Base-by-base conservation (phyloP, 92 coral and sea anemone species). In the Siderastrea radians region DNA sequence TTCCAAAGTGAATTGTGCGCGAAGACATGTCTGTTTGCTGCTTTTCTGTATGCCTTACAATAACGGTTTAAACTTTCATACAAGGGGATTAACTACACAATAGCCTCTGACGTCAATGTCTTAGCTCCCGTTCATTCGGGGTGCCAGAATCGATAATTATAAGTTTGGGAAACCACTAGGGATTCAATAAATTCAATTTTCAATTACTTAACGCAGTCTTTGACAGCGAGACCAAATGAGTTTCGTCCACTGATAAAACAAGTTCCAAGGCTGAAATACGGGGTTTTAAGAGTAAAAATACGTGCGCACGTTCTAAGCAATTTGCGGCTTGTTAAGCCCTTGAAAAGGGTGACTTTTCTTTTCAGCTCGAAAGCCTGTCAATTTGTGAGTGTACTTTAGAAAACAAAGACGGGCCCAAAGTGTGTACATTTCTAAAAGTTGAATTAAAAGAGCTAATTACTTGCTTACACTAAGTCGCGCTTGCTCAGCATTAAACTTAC, bases 361-460 rank as follows among this genome's bases (percentile, higher is more conserved):
- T 81, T 53, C 55, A 45, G 45, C 16, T 82, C n/a, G 44, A 83
- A 49, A 48, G 19, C 15, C 58, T 43, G 7, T 13, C 63, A 70
- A 49, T 73, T 74, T 57, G 45, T 84, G 44, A 61, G 44, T 52
- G 81, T 63, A 50, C 72, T 72, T 59, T 73, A 61, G 11, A 9
- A 50, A 73, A 84, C 80, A 84, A 84, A 61, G 63, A 38, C 59
- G 10, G n/a, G 4, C 53, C 49, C 13, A 59, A 83, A 83, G 47
- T 71, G 59, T 83, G 66, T 83, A 83, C 87, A 83, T 60, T 59
- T 59, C 62, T 82, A 48, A 58, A 72, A 26, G 59, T 48, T 26
- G 50, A 83, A 83, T 83, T 83, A 71, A 72, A 72, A 59, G 46
- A 71, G 54, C 58, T 73, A 83, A 83, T 83, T 83, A 72, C 61